Percentiles rank a stretch among this genome's conserved stretches.
Evolutionary conservation across 2,113 vertebrate species (phyloP).

Genomic region (Seriola quinqueradiata): DNA sequence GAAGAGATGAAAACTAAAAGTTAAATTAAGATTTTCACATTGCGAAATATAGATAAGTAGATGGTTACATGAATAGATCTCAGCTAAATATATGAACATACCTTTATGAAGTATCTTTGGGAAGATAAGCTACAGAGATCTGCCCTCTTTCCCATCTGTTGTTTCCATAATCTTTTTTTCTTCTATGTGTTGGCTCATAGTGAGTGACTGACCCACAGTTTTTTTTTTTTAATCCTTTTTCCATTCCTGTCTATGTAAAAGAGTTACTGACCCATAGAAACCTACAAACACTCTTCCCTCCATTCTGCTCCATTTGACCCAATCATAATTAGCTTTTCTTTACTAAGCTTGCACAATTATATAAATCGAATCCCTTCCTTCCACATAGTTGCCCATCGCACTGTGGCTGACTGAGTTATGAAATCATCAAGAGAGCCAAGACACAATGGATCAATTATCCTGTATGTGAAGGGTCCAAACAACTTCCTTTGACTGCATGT

Average conservation of each 20-base stretch:
- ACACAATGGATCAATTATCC: constrained; percentile 17
- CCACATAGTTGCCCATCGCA: constrained; percentile 15
- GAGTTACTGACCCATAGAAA: constrained; percentile 36
- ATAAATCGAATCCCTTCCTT: constrained; percentile 33
- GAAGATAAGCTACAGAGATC: background rate
- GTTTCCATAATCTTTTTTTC: background rate
- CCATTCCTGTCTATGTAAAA: background rate
- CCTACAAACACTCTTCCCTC: constrained; percentile 18
- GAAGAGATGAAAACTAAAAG: background rate
- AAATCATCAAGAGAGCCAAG: constrained; percentile 22
- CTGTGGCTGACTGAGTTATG: background rate
- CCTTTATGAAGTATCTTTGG: background rate
- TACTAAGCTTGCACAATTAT: constrained; percentile 40
- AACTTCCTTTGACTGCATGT: background rate
- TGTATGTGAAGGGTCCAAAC: constrained; percentile 10
- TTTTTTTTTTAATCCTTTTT: background rate
- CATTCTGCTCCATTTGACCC: constrained; percentile 46
- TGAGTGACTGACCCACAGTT: background rate
- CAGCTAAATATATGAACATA: background rate
- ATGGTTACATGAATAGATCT: background rate
- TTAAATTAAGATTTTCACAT: background rate
- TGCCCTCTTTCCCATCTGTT: too few species aligned
- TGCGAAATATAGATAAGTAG: background rate
- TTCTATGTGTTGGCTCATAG: background rate
- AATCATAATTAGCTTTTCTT: constrained; percentile 62